phyloP scores from a whole-genome alignment of 2,113 vertebrate species.

The Tamias sibiricus region DNA sequence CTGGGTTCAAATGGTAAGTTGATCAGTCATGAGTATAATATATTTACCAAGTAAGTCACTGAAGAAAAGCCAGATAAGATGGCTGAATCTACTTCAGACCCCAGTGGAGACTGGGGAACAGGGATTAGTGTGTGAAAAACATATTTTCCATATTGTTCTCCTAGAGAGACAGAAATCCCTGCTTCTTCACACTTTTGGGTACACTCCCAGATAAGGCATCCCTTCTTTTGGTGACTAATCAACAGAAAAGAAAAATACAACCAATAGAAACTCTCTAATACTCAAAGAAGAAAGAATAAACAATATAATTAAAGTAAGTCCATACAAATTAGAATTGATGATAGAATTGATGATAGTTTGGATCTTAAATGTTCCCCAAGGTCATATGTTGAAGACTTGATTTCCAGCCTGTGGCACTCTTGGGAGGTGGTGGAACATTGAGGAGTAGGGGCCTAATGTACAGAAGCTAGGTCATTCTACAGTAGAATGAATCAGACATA shows the following conservation, averaged over 20 bases:
- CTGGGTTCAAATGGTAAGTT: not conserved
- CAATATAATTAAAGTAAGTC: not conserved
- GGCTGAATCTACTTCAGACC: not conserved
- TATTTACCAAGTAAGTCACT: not conserved
- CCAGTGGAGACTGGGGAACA: not conserved
- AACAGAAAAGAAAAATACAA: not conserved
- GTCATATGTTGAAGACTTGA: not conserved
- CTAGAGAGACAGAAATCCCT: not conserved
- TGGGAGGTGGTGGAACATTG: not conserved
- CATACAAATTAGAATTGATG: not conserved
- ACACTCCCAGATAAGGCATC: not conserved
- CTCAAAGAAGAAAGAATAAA: not conserved
- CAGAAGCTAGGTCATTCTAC: not conserved
- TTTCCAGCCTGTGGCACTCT: not conserved
- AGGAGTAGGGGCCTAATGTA: not conserved
- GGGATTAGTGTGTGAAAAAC: not conserved
- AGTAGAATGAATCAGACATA: too few species aligned
- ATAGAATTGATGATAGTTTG: not conserved
- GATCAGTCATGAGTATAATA: not conserved
- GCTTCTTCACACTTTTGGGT: not conserved
- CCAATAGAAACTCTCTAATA: not conserved
- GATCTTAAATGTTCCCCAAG: not conserved
- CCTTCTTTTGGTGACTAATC: not conserved
- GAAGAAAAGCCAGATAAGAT: not conserved
- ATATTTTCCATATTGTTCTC: too few species aligned